A percentile compares a stretch with the other conserved stretches of the same genome.
Evolutionary conservation across 1,140 invertebrate genomes (phyloP).

Genomic region (Caerostris extrusa): DNA sequence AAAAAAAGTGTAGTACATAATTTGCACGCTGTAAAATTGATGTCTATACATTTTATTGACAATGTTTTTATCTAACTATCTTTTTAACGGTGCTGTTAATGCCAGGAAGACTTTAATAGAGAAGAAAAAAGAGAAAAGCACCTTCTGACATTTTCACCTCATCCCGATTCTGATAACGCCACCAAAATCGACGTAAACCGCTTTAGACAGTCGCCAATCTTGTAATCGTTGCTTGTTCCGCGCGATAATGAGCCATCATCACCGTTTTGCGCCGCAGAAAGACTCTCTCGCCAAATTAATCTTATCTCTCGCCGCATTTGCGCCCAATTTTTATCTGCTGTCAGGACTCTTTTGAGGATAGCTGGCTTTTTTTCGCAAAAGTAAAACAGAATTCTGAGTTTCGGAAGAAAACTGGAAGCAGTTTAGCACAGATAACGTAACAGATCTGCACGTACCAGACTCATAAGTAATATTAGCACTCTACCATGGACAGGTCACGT

Average conservation of each 20-base stretch:
- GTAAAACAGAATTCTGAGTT: not conserved
- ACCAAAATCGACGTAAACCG: slow-evolving; percentile 14
- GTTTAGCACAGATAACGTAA: slow-evolving; percentile 13
- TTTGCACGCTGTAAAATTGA: no score
- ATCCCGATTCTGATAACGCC: not conserved
- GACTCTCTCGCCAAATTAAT: slow-evolving; percentile 50
- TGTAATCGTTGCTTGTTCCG: slow-evolving; percentile 2
- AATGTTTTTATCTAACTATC: not conserved
- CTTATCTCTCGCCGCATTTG: slow-evolving; percentile 9
- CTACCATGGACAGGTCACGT: slow-evolving; percentile 61
- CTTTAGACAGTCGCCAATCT: not conserved
- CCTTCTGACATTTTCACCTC: not conserved
- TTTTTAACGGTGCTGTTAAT: not conserved
- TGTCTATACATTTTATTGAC: not conserved
- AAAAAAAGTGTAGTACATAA: no score
- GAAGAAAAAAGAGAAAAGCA: no score
- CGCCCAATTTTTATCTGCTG: slow-evolving; percentile 41
- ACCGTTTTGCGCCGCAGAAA: not conserved
- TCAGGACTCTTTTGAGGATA: not conserved
- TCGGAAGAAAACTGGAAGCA: not conserved
- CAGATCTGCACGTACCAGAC: slow-evolving; percentile 37
- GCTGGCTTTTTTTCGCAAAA: not conserved
- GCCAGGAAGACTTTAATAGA: no score
- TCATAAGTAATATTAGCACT: slow-evolving; percentile 64
- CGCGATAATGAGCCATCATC: slow-evolving; percentile 22